A percentile compares a stretch with the other conserved stretches of the same genome.
Conservation (phyloP, 2,888 invertebrate genomes). For the Boloria euphrosyne region DNA sequence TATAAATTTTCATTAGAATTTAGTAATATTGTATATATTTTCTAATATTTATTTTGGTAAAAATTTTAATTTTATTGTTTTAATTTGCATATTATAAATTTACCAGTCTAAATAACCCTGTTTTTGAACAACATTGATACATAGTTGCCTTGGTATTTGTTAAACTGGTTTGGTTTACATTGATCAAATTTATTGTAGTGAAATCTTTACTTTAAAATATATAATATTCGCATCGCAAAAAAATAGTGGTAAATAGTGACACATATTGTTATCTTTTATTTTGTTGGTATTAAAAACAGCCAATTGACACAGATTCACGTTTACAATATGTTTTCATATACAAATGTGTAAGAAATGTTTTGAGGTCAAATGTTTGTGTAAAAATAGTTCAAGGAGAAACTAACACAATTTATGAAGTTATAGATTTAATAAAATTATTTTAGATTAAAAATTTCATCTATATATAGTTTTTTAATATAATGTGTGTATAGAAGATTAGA, state of each 20-base stretch:
- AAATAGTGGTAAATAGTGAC: neutral
- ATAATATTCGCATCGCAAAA: neutral
- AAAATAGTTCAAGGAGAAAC: constrained; percentile 5
- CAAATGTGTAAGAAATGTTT: constrained; percentile 6
- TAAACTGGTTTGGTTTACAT: constrained; percentile 10
- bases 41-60: neutral
- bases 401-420: neutral
- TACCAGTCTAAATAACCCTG: neutral
- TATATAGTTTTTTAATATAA: too few species aligned
- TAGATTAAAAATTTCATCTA: too few species aligned
- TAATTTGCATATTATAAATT: constrained; percentile 7
- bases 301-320: constrained; percentile 10
- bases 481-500: too few species aligned
- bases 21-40: neutral
- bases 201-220: constrained; percentile 1
- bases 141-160: constrained; percentile 10
- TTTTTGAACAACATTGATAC: neutral
- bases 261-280: neutral
- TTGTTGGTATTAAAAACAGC: neutral
- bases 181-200: neutral
- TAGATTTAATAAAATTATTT: too few species aligned
- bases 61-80: neutral
- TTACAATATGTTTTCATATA: constrained; percentile 6
- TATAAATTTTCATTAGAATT: too few species aligned
- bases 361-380: constrained; percentile 1